Conservation (phyloP, 2,113 vertebrate genomes). For the Tenrec ecaudatus region DNA sequence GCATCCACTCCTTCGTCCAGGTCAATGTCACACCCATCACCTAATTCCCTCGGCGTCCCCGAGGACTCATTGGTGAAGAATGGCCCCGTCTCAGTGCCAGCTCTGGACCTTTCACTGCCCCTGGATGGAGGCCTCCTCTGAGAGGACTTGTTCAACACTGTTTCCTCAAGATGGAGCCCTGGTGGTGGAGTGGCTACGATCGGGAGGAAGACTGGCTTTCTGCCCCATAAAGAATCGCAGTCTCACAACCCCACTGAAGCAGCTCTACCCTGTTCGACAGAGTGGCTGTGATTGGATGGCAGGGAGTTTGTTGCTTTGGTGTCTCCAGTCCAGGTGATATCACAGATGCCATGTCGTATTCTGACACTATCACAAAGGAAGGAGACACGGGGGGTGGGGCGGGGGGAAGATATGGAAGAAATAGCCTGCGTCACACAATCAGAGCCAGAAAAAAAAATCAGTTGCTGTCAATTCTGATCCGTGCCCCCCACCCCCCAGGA, state of each 20-base stretch:
- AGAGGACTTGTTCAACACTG: neutral
- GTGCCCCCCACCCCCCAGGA: neutral
- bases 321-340: neutral
- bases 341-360: neutral
- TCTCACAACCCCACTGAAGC: too few species aligned
- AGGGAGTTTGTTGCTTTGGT: too few species aligned
- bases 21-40: neutral
- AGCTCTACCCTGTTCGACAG: too few species aligned
- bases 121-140: neutral
- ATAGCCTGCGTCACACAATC: neutral
- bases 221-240: too few species aligned
- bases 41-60: neutral
- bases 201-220: too few species aligned
- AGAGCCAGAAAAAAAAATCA: neutral
- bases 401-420: neutral
- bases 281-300: too few species aligned
- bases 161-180: neutral
- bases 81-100: neutral
- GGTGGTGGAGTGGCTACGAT: too few species aligned
- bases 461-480: neutral
- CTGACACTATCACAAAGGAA: neutral
- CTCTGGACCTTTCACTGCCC: neutral
- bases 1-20: neutral
- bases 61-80: neutral
- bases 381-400: too few species aligned